Evolutionary conservation across 2,113 vertebrate genomes (phyloP).

Genomic region (Artemisiospiza belli): DNA sequence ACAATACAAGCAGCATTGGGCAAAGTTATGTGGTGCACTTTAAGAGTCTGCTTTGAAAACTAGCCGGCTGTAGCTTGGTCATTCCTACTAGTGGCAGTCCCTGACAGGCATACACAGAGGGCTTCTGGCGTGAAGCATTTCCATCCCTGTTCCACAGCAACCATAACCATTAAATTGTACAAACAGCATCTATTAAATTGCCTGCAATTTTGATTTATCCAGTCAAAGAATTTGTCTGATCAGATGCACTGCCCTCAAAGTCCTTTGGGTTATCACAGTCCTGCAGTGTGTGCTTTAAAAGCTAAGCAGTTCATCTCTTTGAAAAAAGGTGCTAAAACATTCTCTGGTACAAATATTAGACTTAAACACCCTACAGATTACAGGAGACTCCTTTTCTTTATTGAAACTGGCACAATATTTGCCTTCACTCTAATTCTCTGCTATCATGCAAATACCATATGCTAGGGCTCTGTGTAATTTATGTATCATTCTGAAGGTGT

Average conservation of each 20-base stretch:
- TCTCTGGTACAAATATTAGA: background rate
- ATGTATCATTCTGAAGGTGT: background rate
- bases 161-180: background rate
- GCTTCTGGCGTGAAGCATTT: background rate
- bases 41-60: background rate
- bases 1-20: accelerated
- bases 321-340: background rate
- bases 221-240: background rate
- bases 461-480: background rate
- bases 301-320: background rate
- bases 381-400: background rate
- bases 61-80: background rate
- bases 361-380: background rate
- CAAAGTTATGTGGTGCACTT: background rate
- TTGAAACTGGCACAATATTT: background rate
- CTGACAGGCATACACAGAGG: background rate
- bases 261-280: background rate
- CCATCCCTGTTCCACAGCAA: background rate
- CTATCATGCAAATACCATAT: accelerated
- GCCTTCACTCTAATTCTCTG: background rate
- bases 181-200: background rate
- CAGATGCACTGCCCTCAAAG: background rate
- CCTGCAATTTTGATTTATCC: background rate
- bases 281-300: background rate
- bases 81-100: background rate